phyloP scores from a whole-genome alignment of 1,140 invertebrate genomes.

The Brachionus rotundiformis region DNA sequence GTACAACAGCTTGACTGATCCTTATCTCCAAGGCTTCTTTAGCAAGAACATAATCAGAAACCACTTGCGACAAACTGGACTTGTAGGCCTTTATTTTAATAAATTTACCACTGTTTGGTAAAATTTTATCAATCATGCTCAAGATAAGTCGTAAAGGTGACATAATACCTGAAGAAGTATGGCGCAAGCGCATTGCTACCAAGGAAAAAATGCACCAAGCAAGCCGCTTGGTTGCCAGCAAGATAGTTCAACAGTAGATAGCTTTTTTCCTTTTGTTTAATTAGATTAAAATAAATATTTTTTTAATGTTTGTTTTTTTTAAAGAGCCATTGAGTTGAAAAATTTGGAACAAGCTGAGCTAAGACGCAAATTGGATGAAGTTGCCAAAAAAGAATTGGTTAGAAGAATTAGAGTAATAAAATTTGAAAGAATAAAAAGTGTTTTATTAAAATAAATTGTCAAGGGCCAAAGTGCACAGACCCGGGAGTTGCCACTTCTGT shows the following conservation, averaged over 20 bases:
- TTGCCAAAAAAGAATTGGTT: slow-evolving; percentile 62
- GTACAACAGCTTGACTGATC: slow-evolving; percentile 63
- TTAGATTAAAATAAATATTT: background rate
- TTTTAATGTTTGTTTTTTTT: no score
- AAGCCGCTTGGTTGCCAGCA: slow-evolving; percentile 28
- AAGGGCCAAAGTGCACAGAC: slow-evolving; percentile 26
- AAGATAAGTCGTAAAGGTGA: slow-evolving; percentile 35
- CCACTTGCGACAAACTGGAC: slow-evolving; percentile 60
- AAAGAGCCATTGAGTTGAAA: slow-evolving; percentile 58
- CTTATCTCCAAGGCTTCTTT: slow-evolving; percentile 61
- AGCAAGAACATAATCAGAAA: slow-evolving; percentile 58
- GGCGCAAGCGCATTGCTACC: background rate
- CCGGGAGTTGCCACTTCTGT: slow-evolving; percentile 10
- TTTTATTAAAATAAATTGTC: no score
- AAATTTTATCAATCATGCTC: background rate
- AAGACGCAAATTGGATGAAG: slow-evolving; percentile 61
- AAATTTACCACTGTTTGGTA: no score
- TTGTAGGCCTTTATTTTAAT: slow-evolving; percentile 58
- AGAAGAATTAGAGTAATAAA: slow-evolving; percentile 59
- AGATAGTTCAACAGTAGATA: slow-evolving; percentile 44
- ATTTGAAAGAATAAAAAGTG: no score
- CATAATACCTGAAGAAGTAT: slow-evolving; percentile 37
- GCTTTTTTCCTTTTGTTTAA: background rate
- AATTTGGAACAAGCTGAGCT: slow-evolving; percentile 60
- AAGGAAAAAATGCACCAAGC: slow-evolving; percentile 38